phyloP scores from a whole-genome alignment of 2,113 vertebrate genomes.

The Neomonachus schauinslandi region DNA sequence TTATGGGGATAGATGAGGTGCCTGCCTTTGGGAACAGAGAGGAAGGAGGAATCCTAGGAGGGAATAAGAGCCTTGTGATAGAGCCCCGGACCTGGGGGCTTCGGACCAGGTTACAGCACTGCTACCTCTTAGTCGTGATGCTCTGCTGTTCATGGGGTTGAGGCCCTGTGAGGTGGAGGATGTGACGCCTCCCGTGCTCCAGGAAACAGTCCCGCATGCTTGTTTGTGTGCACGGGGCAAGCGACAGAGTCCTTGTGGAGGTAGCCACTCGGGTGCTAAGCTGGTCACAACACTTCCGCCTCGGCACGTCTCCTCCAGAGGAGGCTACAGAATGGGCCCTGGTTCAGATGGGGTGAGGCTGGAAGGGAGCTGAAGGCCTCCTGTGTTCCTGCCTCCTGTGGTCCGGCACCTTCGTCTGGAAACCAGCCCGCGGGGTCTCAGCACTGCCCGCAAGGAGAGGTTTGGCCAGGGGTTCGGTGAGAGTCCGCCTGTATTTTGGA shows the following conservation, averaged over 20 bases:
- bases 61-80: no score
- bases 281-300: fast-evolving
- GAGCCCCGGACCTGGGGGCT: not conserved
- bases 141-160: fast-evolving
- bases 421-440: fast-evolving
- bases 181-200: fast-evolving
- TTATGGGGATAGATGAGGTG: not conserved
- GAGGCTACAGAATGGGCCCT: not conserved
- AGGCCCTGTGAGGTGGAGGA: fast-evolving
- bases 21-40: not conserved
- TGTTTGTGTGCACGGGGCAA: no score
- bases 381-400: fast-evolving
- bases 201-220: not conserved
- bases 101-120: fast-evolving
- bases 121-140: fast-evolving
- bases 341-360: fast-evolving
- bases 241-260: not conserved
- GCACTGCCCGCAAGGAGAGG: fast-evolving
- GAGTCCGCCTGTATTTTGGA: no score
- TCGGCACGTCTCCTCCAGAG: not conserved
- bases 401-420: fast-evolving
- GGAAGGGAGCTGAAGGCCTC: not conserved
- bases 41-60: not conserved
- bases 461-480: fast-evolving
- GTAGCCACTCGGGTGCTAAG: fast-evolving